A percentile compares a stretch with the other conserved stretches of the same genome.
Conservation (phyloP, 1,140 invertebrate genomes). For the Hydropsyche tenuis region DNA sequence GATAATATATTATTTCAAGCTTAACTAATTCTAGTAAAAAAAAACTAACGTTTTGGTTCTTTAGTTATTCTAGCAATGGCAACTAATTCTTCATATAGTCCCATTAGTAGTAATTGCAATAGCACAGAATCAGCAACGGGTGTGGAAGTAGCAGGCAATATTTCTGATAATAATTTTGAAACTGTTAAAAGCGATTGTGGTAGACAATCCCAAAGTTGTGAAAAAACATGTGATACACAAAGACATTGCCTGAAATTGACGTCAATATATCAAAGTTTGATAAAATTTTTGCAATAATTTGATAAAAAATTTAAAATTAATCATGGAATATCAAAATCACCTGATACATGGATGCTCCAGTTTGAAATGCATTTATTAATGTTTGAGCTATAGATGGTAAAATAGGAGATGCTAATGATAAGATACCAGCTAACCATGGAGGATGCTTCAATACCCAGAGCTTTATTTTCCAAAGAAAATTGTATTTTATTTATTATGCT, state of each 20-base stretch:
- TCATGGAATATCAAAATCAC: constrained; percentile 49
- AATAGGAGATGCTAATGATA: constrained; percentile 66
- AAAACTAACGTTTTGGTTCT: constrained; percentile 55
- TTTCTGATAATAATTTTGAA: constrained; percentile 66
- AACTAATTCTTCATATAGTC: constrained; percentile 66
- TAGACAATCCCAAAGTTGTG: constrained; percentile 69
- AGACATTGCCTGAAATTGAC: constrained; percentile 66
- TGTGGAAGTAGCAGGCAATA: constrained; percentile 69
- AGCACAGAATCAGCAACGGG: constrained; percentile 72
- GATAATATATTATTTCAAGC: constrained; percentile 17
- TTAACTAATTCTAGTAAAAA: too few relatives aligned
- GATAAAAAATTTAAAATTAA: background rate
- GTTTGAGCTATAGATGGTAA: constrained; percentile 69
- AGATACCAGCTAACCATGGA: constrained; percentile 74
- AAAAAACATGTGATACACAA: constrained; percentile 72
- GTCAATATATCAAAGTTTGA: background rate
- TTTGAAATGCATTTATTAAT: constrained; percentile 70
- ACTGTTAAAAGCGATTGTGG: constrained; percentile 65
- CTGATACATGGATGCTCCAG: constrained; percentile 77
- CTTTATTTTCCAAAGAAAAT: constrained; percentile 57
- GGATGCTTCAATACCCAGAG: constrained; percentile 79
- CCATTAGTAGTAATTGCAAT: constrained; percentile 69
- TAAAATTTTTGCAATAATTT: background rate
- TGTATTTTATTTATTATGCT: background rate
- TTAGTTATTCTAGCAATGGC: constrained; percentile 58